Evolutionary conservation across 1,140 invertebrate species (phyloP).

Genomic region (Bombus huntii): DNA sequence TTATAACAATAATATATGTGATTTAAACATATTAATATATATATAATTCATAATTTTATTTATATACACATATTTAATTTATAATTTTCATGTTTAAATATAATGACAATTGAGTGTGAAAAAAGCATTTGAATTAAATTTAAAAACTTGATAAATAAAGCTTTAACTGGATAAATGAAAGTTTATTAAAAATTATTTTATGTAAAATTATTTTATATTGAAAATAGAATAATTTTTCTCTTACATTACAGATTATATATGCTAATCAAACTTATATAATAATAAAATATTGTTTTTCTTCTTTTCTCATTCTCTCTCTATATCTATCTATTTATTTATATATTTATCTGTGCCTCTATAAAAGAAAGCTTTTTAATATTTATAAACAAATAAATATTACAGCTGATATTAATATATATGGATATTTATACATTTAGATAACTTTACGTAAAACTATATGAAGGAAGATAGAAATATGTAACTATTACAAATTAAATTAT

Average conservation of each 20-base stretch:
- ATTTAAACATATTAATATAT: not conserved
- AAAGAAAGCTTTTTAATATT: not conserved
- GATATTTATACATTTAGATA: not conserved
- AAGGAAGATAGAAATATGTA: not conserved
- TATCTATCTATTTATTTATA: not conserved
- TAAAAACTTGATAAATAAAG: not conserved
- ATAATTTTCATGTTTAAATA: not conserved
- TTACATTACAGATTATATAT: not conserved
- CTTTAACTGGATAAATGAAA: not conserved
- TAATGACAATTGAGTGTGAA: not conserved
- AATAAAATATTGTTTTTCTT: not conserved
- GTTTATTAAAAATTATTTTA: not conserved
- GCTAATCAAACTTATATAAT: not conserved
- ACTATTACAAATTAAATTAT: not conserved
- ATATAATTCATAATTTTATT: not conserved
- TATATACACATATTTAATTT: not conserved
- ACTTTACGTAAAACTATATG: not conserved
- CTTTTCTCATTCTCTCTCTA: not conserved
- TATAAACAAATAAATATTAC: not conserved
- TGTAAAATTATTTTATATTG: not conserved
- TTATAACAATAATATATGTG: not conserved
- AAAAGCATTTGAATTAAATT: not conserved
- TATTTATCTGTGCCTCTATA: not conserved
- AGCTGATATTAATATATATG: not conserved
- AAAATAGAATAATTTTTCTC: not conserved